Evolutionary conservation across 2,888 invertebrate species (phyloP), one percentile per base, ranked within the genome.

Genomic region (Drosophila maculinotata): DNA sequence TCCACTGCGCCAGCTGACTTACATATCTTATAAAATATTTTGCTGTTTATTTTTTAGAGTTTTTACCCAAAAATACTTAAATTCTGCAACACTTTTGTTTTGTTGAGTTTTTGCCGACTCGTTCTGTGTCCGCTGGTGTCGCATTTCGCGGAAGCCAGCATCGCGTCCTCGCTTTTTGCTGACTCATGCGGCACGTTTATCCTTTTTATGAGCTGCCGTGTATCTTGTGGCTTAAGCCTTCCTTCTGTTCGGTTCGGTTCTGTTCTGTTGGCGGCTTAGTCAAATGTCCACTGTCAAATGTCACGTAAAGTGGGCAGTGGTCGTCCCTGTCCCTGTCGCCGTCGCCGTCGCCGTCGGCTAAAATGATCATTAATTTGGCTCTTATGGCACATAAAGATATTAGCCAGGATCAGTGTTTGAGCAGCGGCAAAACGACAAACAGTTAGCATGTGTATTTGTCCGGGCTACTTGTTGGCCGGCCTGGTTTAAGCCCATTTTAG

Each of bases 361-460:
- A 80, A 70, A 72, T n/a, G 63, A 76, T 72, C 87, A 86, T 87
- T 86, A 87, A 83, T 83, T 78, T 78, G 45, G 51, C 62, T 73
- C 81, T 87, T 86, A 83, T 75, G 79, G 69, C 79, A 78, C 72
- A 71, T 58, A 39, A 58, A 36, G 54, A 69, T 71, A 58, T 48
- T 63, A 20, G 45, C 30, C 20, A 47, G 64, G 17, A 52, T 26
- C 14, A 8, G 14, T 69, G 48, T 78, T 75, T 81, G 64, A 36
- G 54, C 65, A 65, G 62, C 45, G 80, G 67, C 79, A 36, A 17
- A 44, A 17, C 4, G 66, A 74, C 70, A 78, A 70, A 47, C 20
- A 47, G 60, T 35, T 69, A 66, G 70, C 56, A 77, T 74, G 60
- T 79, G 51, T 73, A 70, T 79, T 82, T 66, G 56, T 14, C 10